A percentile compares a stretch with the other conserved stretches of the same genome.
phyloP scores from a whole-genome alignment of 2,113 vertebrate species.

The Pelecanus crispus region DNA sequence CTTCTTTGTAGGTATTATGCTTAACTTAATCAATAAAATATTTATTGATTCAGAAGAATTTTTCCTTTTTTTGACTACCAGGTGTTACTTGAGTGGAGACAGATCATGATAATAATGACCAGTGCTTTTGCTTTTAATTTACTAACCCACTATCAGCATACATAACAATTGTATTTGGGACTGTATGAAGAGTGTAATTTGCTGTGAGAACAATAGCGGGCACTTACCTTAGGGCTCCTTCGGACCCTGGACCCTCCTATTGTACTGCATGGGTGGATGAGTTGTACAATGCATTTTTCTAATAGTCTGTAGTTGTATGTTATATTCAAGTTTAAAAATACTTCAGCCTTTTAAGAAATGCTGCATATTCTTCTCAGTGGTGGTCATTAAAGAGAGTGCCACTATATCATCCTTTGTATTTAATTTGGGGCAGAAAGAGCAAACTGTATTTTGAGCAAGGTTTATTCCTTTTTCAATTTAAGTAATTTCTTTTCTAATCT shows the following conservation, averaged over 20 bases:
- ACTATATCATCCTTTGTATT: conserved; percentile 18
- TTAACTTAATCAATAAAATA: neutral
- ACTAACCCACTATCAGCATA: neutral
- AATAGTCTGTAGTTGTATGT: neutral
- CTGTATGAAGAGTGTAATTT: neutral
- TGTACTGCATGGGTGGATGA: neutral
- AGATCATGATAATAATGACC: neutral
- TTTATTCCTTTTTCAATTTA: conserved; percentile 53
- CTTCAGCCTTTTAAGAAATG: neutral
- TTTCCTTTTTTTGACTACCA: neutral
- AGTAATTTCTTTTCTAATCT: conserved; percentile 47
- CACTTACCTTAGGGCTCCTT: neutral
- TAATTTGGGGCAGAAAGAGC: conserved; percentile 13
- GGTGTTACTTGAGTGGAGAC: neutral
- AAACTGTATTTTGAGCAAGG: conserved; percentile 10
- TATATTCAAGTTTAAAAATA: conserved; percentile 1
- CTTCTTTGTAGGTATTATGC: neutral
- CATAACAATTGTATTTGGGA: neutral
- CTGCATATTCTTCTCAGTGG: neutral
- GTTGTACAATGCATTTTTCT: neutral
- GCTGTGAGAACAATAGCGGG: neutral
- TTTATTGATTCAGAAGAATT: neutral
- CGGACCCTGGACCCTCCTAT: neutral
- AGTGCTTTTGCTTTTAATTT: neutral
- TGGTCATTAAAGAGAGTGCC: conserved; percentile 24